Base-by-base conservation (phyloP, 2,888 invertebrate genomes). In the Drosophila siamana region DNA sequence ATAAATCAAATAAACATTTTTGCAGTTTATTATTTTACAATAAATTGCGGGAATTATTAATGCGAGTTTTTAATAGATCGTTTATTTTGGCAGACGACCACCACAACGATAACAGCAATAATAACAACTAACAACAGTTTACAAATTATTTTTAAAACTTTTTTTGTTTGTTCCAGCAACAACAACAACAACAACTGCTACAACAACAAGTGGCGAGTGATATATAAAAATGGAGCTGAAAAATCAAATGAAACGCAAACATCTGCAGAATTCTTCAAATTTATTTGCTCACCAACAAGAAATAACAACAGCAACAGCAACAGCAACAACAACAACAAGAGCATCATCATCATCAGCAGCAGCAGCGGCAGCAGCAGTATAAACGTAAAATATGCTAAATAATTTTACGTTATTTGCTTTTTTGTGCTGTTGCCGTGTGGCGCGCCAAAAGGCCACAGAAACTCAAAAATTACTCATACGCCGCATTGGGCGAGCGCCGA, bases 11-110 rank as follows among this genome's bases (percentile, higher is more conserved):
- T 48, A 62, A 63, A 62, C 64, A 77, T 50, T 63, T 63, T 78
- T 55, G 9, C 60, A 54, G 74, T 71, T 77, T 84, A 80, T 84
- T 86, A 59, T 78, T 87, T 74, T 44, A 67, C 72, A 85, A 82
- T 88, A 86, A 83, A 86, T 83, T 86, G 65, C 56, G 51, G 11
- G 61, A 74, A 82, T 82, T 87, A 86, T 85, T 78, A 81, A 68
- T 74, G 74, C 60, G 59, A 24, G 54, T 55, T 84, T 80, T 57
- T 48, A 68, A 69, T 78, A 61, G 36, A 66, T 74, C 62, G 69
- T 65, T 70, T 81, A 75, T 87, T 82, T 86, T 85, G 74, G 75
- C 69, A 78, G 55, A 30, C 36, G 67, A 78, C 63, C 55, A 51
- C n/a, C 56, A 65, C 24, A 63, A 16, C 46, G 19, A 24, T 59